Evolutionary conservation across 2,113 vertebrate genomes (phyloP), one percentile per base, ranked within the genome.

Genomic region (Podiceps cristatus): DNA sequence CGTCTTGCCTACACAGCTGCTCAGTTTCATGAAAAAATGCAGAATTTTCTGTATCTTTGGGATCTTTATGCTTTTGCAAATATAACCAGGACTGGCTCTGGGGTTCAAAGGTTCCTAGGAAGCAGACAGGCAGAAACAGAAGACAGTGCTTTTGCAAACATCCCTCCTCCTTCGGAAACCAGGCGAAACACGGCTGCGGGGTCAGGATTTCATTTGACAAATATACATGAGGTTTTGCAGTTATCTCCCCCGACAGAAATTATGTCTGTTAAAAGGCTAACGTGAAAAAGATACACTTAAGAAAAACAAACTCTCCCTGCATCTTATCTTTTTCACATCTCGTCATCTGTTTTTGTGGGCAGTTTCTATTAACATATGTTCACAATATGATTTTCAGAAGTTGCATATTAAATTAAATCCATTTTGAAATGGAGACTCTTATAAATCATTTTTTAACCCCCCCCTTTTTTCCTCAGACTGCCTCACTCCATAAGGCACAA

Each of bases 331-430:
- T 77, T 87, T 75, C 91, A 89, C 62, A 88, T 97, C 64, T 92
- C 1, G 0, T 92, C 94, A 95, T 92, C 88, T 94, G 86, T n/a
- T 96, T 94, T 80, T 67, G 68, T 28, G 59, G 67, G 40, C 67
- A 84, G 72, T 40, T 95, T 80, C 82, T 86, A 88, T 84, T 77
- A 92, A 81, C 73, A 78, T 74, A 83, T 86, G 91, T 42, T 78
- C 76, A 53, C 88, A 96, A 96, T 74, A 92, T 78, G 90, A 81
- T 94, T 92, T 88, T 91, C 47, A 89, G 75, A 93, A 95, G 56
- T 91, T 17, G 1, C 18, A 42, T 94, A 94, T 93, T 93, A 95
- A 91, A 88, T 77, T 55, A 60, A 92, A 91, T 81, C 77, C n/a
- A 74, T 93, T 75, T 91, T 86, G 83, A 92, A 92, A 84, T 9